A percentile compares a stretch with the other conserved stretches of the same genome.
These are phyloP conservation scores for Conomelus anceps DNA, from an alignment of 2,888 invertebrate species.

Conservation along the genomic window DNA sequence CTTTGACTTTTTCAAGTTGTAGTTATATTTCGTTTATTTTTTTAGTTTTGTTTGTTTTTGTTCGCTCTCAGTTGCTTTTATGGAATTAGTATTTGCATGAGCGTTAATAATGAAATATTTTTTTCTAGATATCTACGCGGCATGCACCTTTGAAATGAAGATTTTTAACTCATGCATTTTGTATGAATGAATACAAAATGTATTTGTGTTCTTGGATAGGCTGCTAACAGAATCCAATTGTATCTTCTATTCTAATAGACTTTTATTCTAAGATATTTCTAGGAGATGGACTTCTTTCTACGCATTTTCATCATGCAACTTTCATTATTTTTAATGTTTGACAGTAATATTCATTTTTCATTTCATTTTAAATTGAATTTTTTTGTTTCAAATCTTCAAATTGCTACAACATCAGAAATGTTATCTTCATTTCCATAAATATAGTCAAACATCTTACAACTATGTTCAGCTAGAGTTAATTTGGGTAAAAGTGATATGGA, in stretches of 20 bases:
- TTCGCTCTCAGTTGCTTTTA: constrained; percentile 4
- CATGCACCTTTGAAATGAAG: neutral
- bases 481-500: neutral
- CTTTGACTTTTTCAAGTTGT: constrained; percentile 32
- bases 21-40: neutral
- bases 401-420: no score
- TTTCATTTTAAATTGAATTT: neutral
- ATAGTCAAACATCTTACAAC: neutral
- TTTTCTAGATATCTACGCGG: neutral
- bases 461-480: neutral
- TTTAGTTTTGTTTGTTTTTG: constrained; percentile 1
- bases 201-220: neutral
- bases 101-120: neutral
- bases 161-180: neutral
- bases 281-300: neutral
- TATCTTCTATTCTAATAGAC: neutral
- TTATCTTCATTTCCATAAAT: neutral
- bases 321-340: neutral
- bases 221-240: neutral
- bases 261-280: neutral
- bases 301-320: neutral
- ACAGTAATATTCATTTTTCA: neutral
- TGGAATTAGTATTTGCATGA: constrained; percentile 11
- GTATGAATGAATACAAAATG: neutral
- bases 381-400: neutral